Evolutionary conservation across 1,140 invertebrate species (phyloP).

Genomic region (Drosophila yakuba): DNA sequence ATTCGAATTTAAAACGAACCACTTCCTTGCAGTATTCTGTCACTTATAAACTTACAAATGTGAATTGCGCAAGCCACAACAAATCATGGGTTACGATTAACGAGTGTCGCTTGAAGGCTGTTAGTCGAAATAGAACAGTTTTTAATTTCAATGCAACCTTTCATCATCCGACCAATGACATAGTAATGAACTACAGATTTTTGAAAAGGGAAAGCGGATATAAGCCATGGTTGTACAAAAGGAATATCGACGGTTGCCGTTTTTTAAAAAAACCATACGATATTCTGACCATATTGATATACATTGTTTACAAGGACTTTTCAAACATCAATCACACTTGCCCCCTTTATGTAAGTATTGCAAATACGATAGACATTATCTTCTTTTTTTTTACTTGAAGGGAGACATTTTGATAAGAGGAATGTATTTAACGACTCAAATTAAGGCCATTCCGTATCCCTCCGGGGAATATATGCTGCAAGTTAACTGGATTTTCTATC

Average conservation of each 20-base stretch:
- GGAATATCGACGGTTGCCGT: constrained; percentile 3
- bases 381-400: background rate
- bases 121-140: constrained; percentile 6
- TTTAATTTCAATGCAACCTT: constrained; percentile 17
- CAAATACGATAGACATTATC: background rate
- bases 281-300: background rate
- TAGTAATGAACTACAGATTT: background rate
- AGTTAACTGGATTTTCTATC: constrained; percentile 7
- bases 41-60: constrained; percentile 15
- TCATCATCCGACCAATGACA: background rate
- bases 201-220: constrained; percentile 12
- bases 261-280: constrained; percentile 15
- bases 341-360: constrained; percentile 9
- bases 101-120: constrained; percentile 23
- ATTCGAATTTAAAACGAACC: background rate
- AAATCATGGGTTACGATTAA: constrained; percentile 22
- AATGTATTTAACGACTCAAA: constrained; percentile 5
- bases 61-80: constrained; percentile 5
- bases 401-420: constrained; percentile 4
- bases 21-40: constrained; percentile 6
- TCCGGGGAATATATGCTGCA: constrained; percentile 12
- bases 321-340: constrained; percentile 25
- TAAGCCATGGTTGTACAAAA: constrained; percentile 12
- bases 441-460: background rate
- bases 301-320: background rate